phyloP scores from a whole-genome alignment of 2,888 invertebrate genomes.

The Clitarchus hookeri region DNA sequence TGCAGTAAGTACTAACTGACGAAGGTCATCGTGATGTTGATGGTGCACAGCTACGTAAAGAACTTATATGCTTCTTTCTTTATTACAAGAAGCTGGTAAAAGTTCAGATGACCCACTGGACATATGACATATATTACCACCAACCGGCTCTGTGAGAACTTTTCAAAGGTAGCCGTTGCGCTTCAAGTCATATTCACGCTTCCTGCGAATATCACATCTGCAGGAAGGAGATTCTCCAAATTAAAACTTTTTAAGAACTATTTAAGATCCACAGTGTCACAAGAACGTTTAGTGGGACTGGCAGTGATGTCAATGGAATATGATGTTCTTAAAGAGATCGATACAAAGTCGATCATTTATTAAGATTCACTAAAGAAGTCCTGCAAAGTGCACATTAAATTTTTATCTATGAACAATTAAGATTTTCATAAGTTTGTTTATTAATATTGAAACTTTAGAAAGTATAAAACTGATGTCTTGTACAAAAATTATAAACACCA shows the following conservation, averaged over 20 bases:
- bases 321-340: background rate
- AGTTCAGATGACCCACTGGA: background rate
- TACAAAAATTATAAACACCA: background rate
- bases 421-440: background rate
- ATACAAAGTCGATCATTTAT: background rate
- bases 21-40: slow-evolving; percentile 5
- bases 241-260: background rate
- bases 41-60: background rate
- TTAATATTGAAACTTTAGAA: background rate
- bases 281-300: background rate
- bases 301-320: background rate
- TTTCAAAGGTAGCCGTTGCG: background rate
- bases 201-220: background rate
- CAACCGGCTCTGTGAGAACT: background rate
- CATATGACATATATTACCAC: background rate
- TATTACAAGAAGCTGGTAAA: background rate
- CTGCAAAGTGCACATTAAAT: background rate
- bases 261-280: background rate
- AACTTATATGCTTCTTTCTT: background rate
- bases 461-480: background rate
- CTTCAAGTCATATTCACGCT: background rate
- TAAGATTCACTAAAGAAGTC: background rate
- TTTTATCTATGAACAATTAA: too few species aligned
- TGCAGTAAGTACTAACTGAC: background rate
- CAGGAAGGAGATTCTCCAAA: background rate